These are phyloP conservation scores for Aricia artaxerxes DNA, from an alignment of 2,888 invertebrate genomes.

Conservation along the genomic window DNA sequence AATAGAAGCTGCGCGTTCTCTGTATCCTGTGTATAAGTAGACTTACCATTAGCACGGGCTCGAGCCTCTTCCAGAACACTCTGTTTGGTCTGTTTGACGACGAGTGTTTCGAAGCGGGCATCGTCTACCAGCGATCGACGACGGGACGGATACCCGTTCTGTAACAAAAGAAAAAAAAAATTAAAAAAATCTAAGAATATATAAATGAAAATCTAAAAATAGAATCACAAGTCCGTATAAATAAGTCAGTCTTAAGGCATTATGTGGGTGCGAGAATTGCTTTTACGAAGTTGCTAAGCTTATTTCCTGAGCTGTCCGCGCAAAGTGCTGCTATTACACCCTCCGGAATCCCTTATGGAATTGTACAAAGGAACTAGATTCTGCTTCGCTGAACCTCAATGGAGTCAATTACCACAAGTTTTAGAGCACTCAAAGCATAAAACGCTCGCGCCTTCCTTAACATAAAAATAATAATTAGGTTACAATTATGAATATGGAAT, in stretches of 20 bases:
- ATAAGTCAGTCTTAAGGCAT: slow-evolving; percentile 67
- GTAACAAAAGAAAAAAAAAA: slow-evolving; percentile 60
- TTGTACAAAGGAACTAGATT: slow-evolving; percentile 66
- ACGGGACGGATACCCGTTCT: slow-evolving; percentile 98
- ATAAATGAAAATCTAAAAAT: slow-evolving; percentile 47
- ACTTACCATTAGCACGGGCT: slow-evolving; percentile 90
- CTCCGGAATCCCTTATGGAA: slow-evolving; percentile 49
- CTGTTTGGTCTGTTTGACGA: slow-evolving; percentile 97
- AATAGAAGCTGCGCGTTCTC: background rate
- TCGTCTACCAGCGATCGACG: slow-evolving; percentile 98
- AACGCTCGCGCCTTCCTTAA: background rate
- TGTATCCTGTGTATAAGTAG: background rate
- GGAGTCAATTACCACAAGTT: slow-evolving; percentile 56
- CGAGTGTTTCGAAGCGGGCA: slow-evolving; percentile 97
- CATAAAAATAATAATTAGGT: background rate
- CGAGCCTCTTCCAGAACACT: slow-evolving; percentile 95
- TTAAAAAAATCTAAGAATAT: background rate
- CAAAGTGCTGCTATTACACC: slow-evolving; percentile 77
- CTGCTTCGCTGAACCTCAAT: slow-evolving; percentile 64
- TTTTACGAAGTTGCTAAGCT: slow-evolving; percentile 80
- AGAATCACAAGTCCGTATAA: slow-evolving; percentile 73
- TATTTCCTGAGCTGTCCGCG: slow-evolving; percentile 76
- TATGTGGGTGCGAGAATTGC: slow-evolving; percentile 76
- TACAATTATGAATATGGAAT: background rate
- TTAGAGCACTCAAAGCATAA: slow-evolving; percentile 19